Conservation (phyloP, 2,797 vertebrate species). For the Malacoctenus gilli region DNA sequence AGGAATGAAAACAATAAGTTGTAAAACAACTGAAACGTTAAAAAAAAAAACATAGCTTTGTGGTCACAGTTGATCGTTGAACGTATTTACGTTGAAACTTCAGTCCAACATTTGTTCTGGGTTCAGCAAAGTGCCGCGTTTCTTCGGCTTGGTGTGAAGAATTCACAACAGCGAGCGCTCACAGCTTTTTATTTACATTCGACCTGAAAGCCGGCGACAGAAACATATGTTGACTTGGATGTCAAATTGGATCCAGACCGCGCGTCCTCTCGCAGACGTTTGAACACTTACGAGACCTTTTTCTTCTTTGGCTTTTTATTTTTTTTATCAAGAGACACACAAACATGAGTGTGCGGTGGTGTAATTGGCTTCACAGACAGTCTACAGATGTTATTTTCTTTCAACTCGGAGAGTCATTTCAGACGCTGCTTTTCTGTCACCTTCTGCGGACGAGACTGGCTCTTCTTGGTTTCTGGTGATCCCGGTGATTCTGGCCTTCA, state of each 20-base stretch:
- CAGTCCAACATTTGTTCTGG: constrained; percentile 45
- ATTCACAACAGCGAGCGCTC: constrained; percentile 58
- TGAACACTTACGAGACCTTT: constrained; percentile 66
- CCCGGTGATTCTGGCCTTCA: constrained; percentile 1
- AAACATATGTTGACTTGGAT: constrained; percentile 69
- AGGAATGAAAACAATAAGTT: too few relatives aligned
- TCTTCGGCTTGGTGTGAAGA: constrained; percentile 44
- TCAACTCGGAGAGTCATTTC: constrained; percentile 64
- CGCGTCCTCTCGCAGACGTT: constrained; percentile 62
- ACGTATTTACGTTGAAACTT: constrained; percentile 10
- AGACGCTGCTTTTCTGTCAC: constrained; percentile 68
- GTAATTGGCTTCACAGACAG: constrained; percentile 69
- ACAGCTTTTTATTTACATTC: constrained; percentile 67
- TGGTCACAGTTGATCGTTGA: neutral
- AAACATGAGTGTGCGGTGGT: constrained; percentile 65
- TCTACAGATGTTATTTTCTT: constrained; percentile 73
- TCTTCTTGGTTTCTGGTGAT: constrained; percentile 19
- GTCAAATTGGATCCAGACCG: constrained; percentile 77
- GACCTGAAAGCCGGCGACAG: constrained; percentile 63
- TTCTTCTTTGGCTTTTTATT: constrained; percentile 32
- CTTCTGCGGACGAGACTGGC: constrained; percentile 42
- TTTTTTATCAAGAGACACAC: constrained; percentile 56
- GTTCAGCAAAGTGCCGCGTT: constrained; percentile 34
- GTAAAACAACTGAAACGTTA: too few relatives aligned
- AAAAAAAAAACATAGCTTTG: too few relatives aligned